Evolutionary conservation across 2,888 invertebrate genomes (phyloP), one percentile per base, ranked within the genome.

Genomic region (Chrysopilus asiliformis): DNA sequence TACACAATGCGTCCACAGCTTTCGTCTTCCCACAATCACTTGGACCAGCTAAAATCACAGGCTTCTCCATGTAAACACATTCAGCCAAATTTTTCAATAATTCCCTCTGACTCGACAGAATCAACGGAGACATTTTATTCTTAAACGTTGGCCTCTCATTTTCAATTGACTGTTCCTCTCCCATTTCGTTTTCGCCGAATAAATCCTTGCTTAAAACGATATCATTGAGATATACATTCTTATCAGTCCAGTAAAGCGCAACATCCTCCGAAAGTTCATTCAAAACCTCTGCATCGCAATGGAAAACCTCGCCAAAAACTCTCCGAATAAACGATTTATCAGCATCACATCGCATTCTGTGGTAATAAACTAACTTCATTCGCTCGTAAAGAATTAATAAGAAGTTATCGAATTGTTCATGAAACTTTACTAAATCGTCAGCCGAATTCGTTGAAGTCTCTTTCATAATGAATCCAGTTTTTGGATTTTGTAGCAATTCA

Each of bases 61-160:
- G 77, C 85, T 95, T 97, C 53, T 86, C 84, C 77, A 89, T 81
- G 49, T 84, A 73, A 5, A 93, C 74, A 58, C 91, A 90, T 48
- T 85, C 82, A 13, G 82, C 76, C 36, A 98, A 60, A 37, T 82
- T 79, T 57, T 86, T 82, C 20, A 97, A 57, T 4, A 70, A 63
- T 5, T 72, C 65, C 36, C 79, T 55, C 56, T 87, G 86, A 54
- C 62, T 62, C 45, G 67, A 54, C 12, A 74, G 51, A 13, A 74
- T 45, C 13, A 71, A 44, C 4, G 68, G 60, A 36, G 65, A 64
- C 0, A 61, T 57, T 41, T 66, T 58, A 22, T 47, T 49, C 3
- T 43, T 46, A 12, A 49, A 49, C n/a, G 58, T 43, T 1, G 58
- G 49, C 1, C 32, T 12, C 2, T 40, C 18, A 9, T 34, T 33